Evolutionary conservation across 2,888 invertebrate species (phyloP).

Genomic region (Micropterix aruncella): DNA sequence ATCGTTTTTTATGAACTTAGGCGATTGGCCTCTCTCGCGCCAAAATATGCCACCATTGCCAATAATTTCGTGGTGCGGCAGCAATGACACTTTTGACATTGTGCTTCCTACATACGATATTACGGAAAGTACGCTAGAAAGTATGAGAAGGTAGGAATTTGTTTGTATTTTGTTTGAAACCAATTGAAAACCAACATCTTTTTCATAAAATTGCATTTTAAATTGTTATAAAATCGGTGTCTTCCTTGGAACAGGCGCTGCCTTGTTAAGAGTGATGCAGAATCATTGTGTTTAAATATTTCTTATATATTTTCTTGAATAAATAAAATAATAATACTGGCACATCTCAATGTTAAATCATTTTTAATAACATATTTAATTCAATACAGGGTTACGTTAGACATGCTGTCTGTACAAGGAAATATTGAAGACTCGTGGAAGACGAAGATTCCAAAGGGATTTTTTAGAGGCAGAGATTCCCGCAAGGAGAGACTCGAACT

Average conservation of each 20-base stretch:
- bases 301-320: too few species aligned
- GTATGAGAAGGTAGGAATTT: conserved; percentile 84
- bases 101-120: conserved; percentile 92
- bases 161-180: too few species aligned
- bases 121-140: conserved; percentile 82
- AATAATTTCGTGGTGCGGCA: conserved; percentile 95
- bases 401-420: conserved; percentile 82
- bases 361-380: too few species aligned
- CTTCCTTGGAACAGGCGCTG: too few species aligned
- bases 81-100: conserved; percentile 71
- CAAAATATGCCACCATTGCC: conserved; percentile 46
- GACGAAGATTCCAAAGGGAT: conserved; percentile 56
- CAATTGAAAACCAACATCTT: too few species aligned
- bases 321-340: too few species aligned
- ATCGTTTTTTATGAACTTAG: conserved; percentile 84
- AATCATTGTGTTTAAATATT: too few species aligned
- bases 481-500: conserved; percentile 71
- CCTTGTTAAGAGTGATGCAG: too few species aligned
- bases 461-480: conserved; percentile 92
- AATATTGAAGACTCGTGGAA: conserved; percentile 59
- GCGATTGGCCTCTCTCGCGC: conserved; percentile 85
- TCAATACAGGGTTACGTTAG: conserved; percentile 61
- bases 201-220: too few species aligned
- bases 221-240: too few species aligned
- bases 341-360: too few species aligned